These are phyloP conservation scores for Heterocephalus glaber DNA, from an alignment of 2,113 vertebrate genomes.

Conservation along the genomic window DNA sequence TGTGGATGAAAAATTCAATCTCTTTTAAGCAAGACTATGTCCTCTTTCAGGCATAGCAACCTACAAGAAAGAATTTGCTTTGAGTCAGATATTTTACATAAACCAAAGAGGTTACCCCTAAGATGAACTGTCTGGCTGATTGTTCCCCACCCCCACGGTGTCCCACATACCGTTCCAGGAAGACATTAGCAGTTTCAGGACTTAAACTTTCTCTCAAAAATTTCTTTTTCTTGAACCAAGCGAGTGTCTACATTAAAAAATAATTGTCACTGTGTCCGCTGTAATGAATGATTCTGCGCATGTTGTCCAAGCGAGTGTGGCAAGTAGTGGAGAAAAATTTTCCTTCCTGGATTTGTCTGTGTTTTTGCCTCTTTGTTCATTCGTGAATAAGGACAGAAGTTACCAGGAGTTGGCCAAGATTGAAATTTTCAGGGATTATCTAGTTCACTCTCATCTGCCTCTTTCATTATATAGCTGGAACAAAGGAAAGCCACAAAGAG, in stretches of 20 bases:
- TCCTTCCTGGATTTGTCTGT: neutral
- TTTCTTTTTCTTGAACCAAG: slow-evolving; percentile 75
- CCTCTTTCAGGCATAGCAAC: slow-evolving; percentile 82
- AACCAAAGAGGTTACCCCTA: slow-evolving; percentile 86
- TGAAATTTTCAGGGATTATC: neutral
- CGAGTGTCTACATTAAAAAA: slow-evolving; percentile 63
- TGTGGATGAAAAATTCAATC: slow-evolving; percentile 75
- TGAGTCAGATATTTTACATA: slow-evolving; percentile 90
- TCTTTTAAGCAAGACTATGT: slow-evolving; percentile 78
- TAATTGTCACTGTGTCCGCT: neutral
- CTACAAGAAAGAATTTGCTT: slow-evolving; percentile 82
- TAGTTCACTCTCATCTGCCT: neutral
- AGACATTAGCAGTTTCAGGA: slow-evolving; percentile 82
- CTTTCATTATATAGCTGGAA: neutral
- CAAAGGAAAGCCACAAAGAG: neutral
- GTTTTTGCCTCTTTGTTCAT: neutral
- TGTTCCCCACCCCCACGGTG: slow-evolving; percentile 80
- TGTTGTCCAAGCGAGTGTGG: neutral
- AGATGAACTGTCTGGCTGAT: slow-evolving; percentile 83
- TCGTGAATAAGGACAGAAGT: neutral
- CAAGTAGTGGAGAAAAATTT: neutral
- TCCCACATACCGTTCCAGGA: slow-evolving; percentile 70
- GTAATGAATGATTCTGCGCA: neutral
- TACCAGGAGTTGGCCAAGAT: neutral
- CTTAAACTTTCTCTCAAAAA: slow-evolving; percentile 85